A percentile compares a stretch with the other conserved stretches of the same genome.
These are phyloP conservation scores for Misgurnus anguillicaudatus DNA, from an alignment of 2,113 vertebrate species.

Conservation along the genomic window DNA sequence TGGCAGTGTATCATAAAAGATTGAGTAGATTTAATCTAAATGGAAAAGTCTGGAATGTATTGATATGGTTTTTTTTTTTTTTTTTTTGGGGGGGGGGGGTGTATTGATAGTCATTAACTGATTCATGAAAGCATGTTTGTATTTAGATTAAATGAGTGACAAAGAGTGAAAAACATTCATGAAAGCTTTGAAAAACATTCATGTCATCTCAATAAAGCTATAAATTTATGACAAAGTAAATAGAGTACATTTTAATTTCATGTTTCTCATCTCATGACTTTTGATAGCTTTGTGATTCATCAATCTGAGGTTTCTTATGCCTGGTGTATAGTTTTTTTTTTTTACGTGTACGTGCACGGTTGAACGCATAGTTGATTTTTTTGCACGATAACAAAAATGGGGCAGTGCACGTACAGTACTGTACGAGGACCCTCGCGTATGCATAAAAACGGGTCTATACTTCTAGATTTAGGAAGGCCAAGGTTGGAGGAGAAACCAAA, in stretches of 20 bases:
- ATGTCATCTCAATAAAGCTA: slow-evolving; percentile 20
- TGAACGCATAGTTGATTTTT: too few species aligned
- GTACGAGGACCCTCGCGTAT: too few species aligned
- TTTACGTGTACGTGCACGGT: too few species aligned
- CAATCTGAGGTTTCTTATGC: neutral
- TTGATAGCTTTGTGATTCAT: neutral
- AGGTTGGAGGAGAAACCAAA: neutral
- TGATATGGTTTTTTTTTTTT: slow-evolving; percentile 19
- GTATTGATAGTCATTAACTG: too few species aligned
- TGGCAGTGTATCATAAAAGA: slow-evolving; percentile 27
- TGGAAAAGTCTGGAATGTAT: slow-evolving; percentile 25
- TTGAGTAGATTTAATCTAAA: neutral
- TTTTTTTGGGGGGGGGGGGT: too few species aligned
- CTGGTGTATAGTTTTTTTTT: too few species aligned
- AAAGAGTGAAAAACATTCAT: slow-evolving; percentile 17
- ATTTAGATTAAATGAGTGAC: neutral
- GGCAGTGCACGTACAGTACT: too few species aligned
- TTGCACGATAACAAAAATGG: too few species aligned
- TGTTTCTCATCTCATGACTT: neutral
- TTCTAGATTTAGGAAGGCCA: neutral
- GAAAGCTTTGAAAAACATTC: slow-evolving; percentile 6
- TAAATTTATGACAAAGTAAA: neutral
- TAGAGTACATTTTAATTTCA: neutral
- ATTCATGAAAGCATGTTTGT: neutral
- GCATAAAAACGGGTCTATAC: too few species aligned